phyloP scores from a whole-genome alignment of 1,140 invertebrate species.

The Zaprionus davidi region DNA sequence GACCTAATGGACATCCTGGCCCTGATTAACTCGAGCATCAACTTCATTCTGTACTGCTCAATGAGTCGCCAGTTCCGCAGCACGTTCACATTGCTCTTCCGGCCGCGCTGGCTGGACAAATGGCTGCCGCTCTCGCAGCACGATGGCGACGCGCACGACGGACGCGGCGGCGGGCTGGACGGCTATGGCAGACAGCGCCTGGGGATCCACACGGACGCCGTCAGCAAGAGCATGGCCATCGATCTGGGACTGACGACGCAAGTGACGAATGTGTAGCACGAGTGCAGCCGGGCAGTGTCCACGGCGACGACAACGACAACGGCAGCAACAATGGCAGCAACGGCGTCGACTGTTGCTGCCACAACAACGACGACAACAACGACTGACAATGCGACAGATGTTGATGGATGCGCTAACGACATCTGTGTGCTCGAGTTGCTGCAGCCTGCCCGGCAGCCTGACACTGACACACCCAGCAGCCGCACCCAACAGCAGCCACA shows the following conservation, averaged over 20 bases:
- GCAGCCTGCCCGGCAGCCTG: conserved; percentile 28
- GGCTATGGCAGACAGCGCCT: conserved; percentile 62
- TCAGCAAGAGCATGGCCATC: conserved; percentile 78
- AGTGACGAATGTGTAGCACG: conserved; percentile 84
- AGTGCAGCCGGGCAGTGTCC: conserved; percentile 63
- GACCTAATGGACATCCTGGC: conserved; percentile 97
- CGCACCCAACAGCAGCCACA: conserved; percentile 7
- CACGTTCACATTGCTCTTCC: conserved; percentile 92
- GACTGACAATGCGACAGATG: conserved; percentile 40
- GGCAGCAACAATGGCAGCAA: conserved; percentile 18
- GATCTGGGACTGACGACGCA: conserved; percentile 81
- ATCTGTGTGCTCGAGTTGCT: conserved; percentile 69
- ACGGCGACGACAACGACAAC: conserved; percentile 40
- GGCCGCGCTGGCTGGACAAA: conserved; percentile 85
- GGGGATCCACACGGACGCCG: conserved; percentile 65
- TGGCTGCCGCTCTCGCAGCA: conserved; percentile 86
- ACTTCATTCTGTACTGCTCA: conserved; percentile 98
- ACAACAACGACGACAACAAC: not conserved
- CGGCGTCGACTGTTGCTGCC: not conserved
- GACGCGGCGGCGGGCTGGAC: conserved; percentile 37
- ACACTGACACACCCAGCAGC: conserved; percentile 35
- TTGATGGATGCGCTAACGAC: conserved; percentile 74
- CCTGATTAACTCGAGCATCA: conserved; percentile 97
- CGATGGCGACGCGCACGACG: conserved; percentile 64
- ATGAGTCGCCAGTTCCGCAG: conserved; percentile 98